Conservation (phyloP, 1,140 invertebrate genomes). For the Drosophila littoralis region DNA sequence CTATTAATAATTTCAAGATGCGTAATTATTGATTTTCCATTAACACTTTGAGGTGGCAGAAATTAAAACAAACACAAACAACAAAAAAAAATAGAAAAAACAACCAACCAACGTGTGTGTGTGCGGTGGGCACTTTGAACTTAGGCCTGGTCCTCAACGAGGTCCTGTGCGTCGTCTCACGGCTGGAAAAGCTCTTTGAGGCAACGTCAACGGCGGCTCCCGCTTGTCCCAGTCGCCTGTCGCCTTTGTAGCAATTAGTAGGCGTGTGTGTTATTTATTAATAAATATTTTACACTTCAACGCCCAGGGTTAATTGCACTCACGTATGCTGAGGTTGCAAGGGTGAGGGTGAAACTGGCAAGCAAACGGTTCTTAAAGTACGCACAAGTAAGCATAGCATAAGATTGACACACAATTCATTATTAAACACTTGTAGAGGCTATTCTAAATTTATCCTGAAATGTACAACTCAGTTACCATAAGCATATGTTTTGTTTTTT, state of each 20-base stretch:
- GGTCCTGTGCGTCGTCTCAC: slow-evolving; percentile 59
- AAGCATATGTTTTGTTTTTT: too few relatives aligned
- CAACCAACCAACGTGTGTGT: slow-evolving; percentile 54
- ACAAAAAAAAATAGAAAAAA: slow-evolving; percentile 31
- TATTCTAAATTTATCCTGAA: too few relatives aligned
- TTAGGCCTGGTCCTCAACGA: slow-evolving; percentile 60
- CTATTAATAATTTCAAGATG: slow-evolving; percentile 83
- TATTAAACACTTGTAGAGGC: too few relatives aligned
- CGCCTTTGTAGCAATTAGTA: slow-evolving; percentile 80
- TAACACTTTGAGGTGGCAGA: slow-evolving; percentile 71
- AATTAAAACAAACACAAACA: slow-evolving; percentile 40
- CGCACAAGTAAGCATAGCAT: slow-evolving; percentile 1
- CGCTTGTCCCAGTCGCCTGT: slow-evolving; percentile 22
- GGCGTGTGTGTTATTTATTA: slow-evolving; percentile 76
- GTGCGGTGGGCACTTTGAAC: slow-evolving; percentile 69
- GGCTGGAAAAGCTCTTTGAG: slow-evolving; percentile 67
- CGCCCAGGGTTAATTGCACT: slow-evolving; percentile 74
- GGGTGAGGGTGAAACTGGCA: not conserved
- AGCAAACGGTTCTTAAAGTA: slow-evolving; percentile 54
- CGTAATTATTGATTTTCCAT: slow-evolving; percentile 83
- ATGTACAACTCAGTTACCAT: too few relatives aligned
- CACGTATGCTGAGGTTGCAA: slow-evolving; percentile 6
- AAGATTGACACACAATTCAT: slow-evolving; percentile 1
- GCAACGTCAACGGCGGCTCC: slow-evolving; percentile 20
- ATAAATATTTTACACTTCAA: slow-evolving; percentile 80